Evolutionary conservation across 2,888 invertebrate genomes (phyloP), one percentile per base, ranked within the genome.

Genomic region (Germaria angustata): DNA sequence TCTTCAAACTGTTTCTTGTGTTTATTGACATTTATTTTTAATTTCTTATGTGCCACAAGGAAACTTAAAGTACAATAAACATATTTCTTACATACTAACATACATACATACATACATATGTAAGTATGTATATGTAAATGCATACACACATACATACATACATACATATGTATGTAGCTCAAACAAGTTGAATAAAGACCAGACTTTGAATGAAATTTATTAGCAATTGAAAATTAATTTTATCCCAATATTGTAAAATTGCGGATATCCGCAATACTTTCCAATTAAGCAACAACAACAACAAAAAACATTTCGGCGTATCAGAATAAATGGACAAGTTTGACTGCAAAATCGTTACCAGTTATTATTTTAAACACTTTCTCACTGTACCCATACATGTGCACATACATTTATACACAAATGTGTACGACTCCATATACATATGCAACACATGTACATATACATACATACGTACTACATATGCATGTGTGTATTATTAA

Each of bases 251-350:
- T 55, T 71, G 44, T 71, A 78, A 63, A 71, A 63, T 22, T 71
- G 55, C 78, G 78, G 78, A 78, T 78, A 78, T 78, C 78, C 69
- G 78, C 71, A 78, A 61, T 63, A 41, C 68, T 77, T 77, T 77
- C 59, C 59, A 68, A 76, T 76, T 75, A 75, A 65, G 34, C 44
- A 75, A 46, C 55, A 63, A 24, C 44, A 75, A 46, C 55, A 63
- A 73, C 2, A 36, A 61, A 46, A 24, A 17, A 61, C 63, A 76
- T 41, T 66, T 76, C 59, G 59, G 59, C 36, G 28, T 63, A 53
- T 78, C 44, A 61, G 78, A 55, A 63, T 46, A 78, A 68, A 76
- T 59, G 39, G 46, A 76, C 57, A 66, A 76, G 57, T 68, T 76
- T 41, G 39, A 55, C 65, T 75, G 28, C 36, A 66, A 73, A 73